phyloP scores from a whole-genome alignment of 2,113 vertebrate species.

The Oreotrochilus melanogaster region DNA sequence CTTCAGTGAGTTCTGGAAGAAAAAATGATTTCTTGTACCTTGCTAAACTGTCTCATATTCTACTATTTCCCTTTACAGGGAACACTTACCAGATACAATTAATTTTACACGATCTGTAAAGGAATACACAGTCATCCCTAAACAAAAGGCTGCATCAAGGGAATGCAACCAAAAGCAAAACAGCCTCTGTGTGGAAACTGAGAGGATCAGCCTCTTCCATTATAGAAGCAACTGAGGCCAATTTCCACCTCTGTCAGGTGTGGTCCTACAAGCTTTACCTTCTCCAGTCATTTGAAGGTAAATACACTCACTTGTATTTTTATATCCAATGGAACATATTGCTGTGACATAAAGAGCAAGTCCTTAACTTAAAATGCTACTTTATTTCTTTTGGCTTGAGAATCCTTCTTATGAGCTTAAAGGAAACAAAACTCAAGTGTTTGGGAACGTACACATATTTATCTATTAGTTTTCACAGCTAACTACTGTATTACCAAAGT shows the following conservation, averaged over 20 bases:
- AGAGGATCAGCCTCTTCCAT: neutral
- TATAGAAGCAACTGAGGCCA: neutral
- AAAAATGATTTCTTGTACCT: neutral
- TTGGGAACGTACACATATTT: slow-evolving; percentile 22
- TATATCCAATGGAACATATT: neutral
- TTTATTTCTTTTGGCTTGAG: slow-evolving; percentile 13
- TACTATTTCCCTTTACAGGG: neutral
- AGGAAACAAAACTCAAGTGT: slow-evolving; percentile 17
- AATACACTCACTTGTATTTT: neutral
- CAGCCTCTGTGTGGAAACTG: neutral
- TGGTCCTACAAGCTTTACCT: neutral
- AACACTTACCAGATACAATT: neutral
- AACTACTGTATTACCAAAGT: neutral
- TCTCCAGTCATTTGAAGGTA: neutral
- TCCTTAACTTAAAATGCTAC: neutral
- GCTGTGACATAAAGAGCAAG: neutral
- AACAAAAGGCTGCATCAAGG: neutral
- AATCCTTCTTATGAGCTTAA: neutral
- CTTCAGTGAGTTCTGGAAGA: neutral
- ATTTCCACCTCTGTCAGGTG: neutral
- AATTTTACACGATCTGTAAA: neutral
- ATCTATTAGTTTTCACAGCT: slow-evolving; percentile 1
- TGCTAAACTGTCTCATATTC: neutral
- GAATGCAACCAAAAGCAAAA: neutral
- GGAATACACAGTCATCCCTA: neutral